A percentile compares a stretch with the other conserved stretches of the same genome.
phyloP scores from a whole-genome alignment of 2,888 invertebrate genomes.

The Scaptomyza caliginosa region DNA sequence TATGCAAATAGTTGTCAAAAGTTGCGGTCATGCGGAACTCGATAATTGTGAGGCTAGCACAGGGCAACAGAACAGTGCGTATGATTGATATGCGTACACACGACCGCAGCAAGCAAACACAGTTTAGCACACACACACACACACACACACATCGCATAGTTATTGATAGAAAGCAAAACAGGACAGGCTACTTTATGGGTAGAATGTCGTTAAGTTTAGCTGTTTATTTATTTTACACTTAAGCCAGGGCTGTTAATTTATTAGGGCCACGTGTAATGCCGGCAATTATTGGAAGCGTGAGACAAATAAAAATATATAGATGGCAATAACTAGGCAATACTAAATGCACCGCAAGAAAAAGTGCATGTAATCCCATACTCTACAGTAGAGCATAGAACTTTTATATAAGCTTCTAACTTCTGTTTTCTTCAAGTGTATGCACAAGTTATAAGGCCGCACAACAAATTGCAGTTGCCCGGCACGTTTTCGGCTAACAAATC shows the following conservation, averaged over 20 bases:
- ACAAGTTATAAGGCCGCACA: constrained; percentile 41
- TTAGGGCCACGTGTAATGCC: constrained; percentile 75
- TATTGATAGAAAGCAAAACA: background rate
- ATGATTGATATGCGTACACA: constrained; percentile 50
- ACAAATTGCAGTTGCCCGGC: constrained; percentile 78
- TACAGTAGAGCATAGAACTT: background rate
- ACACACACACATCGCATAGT: background rate
- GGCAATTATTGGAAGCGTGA: constrained; percentile 79
- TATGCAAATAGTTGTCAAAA: constrained; percentile 33
- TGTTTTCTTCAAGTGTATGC: constrained; percentile 19
- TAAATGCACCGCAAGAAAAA: constrained; percentile 12
- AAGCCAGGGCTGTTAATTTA: constrained; percentile 68
- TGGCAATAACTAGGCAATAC: constrained; percentile 49
- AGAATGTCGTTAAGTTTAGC: constrained; percentile 51
- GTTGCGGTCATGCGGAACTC: constrained; percentile 18
- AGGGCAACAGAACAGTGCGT: constrained; percentile 23
- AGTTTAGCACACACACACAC: constrained; percentile 1
- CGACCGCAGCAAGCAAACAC: constrained; percentile 3
- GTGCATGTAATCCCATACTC: background rate
- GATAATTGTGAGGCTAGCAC: constrained; percentile 22
- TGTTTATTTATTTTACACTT: constrained; percentile 64
- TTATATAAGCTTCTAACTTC: background rate
- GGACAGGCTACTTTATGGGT: constrained; percentile 27
- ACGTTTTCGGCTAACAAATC: constrained; percentile 76
- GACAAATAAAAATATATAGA: constrained; percentile 75